Conservation (phyloP, 1,140 invertebrate genomes). For the Armadillidium nasatum region DNA sequence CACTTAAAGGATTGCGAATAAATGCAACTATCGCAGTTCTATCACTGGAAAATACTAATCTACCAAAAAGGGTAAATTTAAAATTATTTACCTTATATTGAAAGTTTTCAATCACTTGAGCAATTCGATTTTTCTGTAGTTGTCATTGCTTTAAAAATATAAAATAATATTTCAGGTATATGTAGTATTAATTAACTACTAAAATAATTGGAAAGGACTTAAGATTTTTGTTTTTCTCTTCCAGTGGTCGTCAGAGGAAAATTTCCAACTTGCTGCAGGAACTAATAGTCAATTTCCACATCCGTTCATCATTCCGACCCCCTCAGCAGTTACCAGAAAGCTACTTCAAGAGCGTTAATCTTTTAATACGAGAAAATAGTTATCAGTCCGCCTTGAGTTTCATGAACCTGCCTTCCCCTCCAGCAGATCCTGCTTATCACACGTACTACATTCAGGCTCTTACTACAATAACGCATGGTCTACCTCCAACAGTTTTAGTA, state of each 20-base stretch:
- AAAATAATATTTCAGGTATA: too few species aligned
- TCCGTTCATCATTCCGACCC: neutral
- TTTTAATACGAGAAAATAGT: neutral
- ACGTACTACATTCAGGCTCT: neutral
- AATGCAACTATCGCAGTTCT: neutral
- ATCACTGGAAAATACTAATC: neutral
- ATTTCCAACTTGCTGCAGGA: neutral
- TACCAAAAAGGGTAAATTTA: neutral
- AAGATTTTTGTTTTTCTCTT: neutral
- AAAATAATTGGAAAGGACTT: neutral
- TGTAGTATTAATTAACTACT: too few species aligned
- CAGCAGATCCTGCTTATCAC: neutral
- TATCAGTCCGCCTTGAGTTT: neutral
- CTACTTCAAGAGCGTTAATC: neutral
- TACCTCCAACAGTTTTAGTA: neutral
- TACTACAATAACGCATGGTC: neutral
- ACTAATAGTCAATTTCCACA: neutral
- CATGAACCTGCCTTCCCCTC: neutral
- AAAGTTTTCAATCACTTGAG: too few species aligned
- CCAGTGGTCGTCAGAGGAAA: neutral
- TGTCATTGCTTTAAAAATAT: too few species aligned
- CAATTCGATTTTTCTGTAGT: too few species aligned
- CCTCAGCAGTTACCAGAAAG: slow-evolving; percentile 1
- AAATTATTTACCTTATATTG: neutral
- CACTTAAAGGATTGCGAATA: neutral